phyloP scores from a whole-genome alignment of 2,113 vertebrate species.

The Halichoerus grypus region DNA sequence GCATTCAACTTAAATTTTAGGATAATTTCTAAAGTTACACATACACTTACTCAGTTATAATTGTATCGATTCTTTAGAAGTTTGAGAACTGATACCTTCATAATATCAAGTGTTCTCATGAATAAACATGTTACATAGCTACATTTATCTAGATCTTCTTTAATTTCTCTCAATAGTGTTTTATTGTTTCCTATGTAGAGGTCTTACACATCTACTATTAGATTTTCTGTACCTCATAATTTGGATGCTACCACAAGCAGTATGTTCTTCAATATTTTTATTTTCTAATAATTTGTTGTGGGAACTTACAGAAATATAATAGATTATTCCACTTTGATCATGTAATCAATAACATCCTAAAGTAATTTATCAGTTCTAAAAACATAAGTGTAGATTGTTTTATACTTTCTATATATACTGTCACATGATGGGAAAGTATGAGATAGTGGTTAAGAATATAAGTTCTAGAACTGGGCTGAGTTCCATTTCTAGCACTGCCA shows the following conservation, averaged over 20 bases:
- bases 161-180: not conserved
- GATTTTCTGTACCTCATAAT: constrained; percentile 6
- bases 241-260: not conserved
- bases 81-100: not conserved
- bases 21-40: not conserved
- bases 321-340: not conserved
- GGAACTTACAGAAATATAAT: not conserved
- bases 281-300: not conserved
- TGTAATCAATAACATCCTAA: not conserved
- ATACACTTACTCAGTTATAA: not conserved
- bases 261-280: not conserved
- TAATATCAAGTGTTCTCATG: not conserved
- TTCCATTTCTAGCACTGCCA: not conserved
- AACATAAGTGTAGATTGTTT: not conserved
- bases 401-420: not conserved
- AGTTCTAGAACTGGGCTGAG: not conserved
- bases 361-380: not conserved
- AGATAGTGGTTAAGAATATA: not conserved
- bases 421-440: not conserved
- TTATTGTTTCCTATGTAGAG: not conserved
- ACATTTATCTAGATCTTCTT: not conserved
- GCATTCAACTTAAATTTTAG: constrained; percentile 20
- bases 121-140: not conserved
- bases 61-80: not conserved
- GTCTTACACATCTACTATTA: not conserved